phyloP scores from a whole-genome alignment of 2,888 invertebrate species.

The Patella pellucida region DNA sequence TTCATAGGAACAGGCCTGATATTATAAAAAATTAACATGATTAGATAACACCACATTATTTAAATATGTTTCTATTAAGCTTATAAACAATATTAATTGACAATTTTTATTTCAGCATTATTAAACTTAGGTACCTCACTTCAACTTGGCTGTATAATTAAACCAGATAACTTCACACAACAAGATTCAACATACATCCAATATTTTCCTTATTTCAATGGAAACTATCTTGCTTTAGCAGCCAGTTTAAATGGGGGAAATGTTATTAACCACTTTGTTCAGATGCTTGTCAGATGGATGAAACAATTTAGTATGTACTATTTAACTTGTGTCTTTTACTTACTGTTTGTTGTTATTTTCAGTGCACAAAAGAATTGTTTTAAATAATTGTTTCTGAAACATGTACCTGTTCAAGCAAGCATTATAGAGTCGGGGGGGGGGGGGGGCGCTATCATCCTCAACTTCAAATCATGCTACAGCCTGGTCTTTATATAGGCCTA shows the following conservation, averaged over 20 bases:
- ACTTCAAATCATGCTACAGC: no score
- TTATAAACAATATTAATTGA: no score
- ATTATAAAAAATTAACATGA: background rate
- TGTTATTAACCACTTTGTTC: slow-evolving; percentile 84
- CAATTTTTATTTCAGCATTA: slow-evolving; percentile 73
- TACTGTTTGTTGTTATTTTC: no score
- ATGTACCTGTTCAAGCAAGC: no score
- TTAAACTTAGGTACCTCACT: slow-evolving; percentile 90
- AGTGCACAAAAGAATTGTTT: no score
- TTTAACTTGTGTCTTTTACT: no score
- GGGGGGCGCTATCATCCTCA: no score
- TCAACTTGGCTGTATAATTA: slow-evolving; percentile 79
- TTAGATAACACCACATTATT: background rate
- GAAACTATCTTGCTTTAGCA: slow-evolving; percentile 81
- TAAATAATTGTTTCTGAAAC: no score
- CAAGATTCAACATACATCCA: slow-evolving; percentile 74
- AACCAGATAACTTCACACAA: slow-evolving; percentile 33
- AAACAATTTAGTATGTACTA: slow-evolving; percentile 75
- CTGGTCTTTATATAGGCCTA: no score
- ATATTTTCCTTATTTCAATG: slow-evolving; percentile 78
- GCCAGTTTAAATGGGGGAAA: slow-evolving; percentile 91
- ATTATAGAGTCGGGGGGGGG: no score
- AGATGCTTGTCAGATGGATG: slow-evolving; percentile 84
- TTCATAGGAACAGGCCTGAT: slow-evolving; percentile 16
- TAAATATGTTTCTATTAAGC: background rate